phyloP scores from a whole-genome alignment of 2,113 vertebrate species.

The Dryoscopus gambensis region DNA sequence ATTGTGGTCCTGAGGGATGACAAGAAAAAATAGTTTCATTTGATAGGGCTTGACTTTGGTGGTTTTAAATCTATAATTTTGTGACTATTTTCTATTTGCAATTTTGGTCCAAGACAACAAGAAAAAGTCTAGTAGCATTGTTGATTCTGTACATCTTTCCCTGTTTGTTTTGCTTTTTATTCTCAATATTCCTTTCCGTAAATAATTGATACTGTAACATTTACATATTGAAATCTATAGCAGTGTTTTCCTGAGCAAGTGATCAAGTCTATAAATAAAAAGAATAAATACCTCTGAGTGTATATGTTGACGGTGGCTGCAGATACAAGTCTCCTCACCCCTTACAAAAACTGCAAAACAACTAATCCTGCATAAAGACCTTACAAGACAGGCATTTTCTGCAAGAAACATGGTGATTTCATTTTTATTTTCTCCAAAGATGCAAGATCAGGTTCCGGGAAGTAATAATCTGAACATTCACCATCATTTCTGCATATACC shows the following conservation, averaged over 20 bases:
- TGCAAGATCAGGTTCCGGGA: not conserved
- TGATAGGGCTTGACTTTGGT: slow-evolving; percentile 44
- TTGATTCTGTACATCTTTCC: not conserved
- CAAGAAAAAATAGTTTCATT: slow-evolving; percentile 67
- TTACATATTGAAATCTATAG: not conserved
- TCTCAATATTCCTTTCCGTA: not conserved
- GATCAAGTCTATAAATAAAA: not conserved
- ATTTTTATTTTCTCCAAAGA: not conserved
- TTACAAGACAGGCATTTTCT: not conserved
- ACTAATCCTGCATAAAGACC: not conserved
- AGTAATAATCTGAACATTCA: not conserved
- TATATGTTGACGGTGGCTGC: not conserved
- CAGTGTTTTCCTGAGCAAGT: not conserved
- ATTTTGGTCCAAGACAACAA: not conserved
- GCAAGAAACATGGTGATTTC: not conserved
- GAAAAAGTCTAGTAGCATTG: not conserved
- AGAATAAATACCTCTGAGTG: not conserved
- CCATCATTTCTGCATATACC: not conserved
- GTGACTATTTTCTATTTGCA: not conserved
- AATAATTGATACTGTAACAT: not conserved
- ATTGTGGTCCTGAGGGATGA: slow-evolving; percentile 43
- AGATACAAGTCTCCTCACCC: not conserved
- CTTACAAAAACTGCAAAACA: not conserved
- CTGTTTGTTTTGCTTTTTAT: not conserved
- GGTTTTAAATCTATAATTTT: slow-evolving; percentile 55